These are phyloP conservation scores for Chunga burmeisteri DNA, from an alignment of 2,113 vertebrate genomes.

Conservation along the genomic window DNA sequence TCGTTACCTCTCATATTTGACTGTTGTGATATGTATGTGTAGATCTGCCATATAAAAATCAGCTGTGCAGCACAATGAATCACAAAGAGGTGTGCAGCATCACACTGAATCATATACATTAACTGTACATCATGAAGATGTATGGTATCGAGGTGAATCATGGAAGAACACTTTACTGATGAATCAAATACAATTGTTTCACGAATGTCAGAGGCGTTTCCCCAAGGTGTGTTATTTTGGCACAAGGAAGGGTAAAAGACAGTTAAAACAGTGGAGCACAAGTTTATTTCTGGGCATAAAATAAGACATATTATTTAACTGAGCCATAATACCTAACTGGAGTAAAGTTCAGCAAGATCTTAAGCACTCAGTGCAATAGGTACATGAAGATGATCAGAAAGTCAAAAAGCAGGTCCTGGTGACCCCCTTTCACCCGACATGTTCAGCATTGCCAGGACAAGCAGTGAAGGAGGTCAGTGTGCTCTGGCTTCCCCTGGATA, in stretches of 20 bases:
- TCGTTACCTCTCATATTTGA: rapidly evolving
- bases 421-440: background rate
- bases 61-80: background rate
- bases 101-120: background rate
- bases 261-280: background rate
- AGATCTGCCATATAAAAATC: background rate
- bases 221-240: background rate
- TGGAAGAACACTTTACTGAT: background rate
- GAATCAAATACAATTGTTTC: background rate
- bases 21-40: background rate
- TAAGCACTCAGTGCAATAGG: background rate
- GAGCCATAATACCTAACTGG: background rate
- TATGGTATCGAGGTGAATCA: background rate
- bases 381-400: background rate
- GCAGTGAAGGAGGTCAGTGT: background rate
- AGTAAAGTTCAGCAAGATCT: background rate
- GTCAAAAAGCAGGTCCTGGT: background rate
- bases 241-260: background rate
- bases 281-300: background rate
- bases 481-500: background rate
- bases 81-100: background rate
- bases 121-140: background rate
- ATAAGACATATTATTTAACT: background rate
- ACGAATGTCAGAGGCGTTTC: background rate
- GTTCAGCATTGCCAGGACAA: background rate